These are phyloP conservation scores for Caradrina clavipalpis DNA, from an alignment of 2,888 invertebrate species.

Conservation along the genomic window DNA sequence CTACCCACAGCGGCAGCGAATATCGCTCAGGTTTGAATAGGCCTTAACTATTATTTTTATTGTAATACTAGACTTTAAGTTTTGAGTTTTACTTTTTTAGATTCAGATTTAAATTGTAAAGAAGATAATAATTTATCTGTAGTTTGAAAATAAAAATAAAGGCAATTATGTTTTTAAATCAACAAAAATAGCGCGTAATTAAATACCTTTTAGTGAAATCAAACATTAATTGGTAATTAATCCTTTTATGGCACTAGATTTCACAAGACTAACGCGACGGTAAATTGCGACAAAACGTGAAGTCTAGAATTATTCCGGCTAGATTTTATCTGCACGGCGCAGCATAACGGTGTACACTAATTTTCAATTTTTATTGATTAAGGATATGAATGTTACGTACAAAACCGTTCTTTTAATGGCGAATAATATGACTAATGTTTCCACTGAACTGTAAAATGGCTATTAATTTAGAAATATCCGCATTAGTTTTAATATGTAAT, in stretches of 20 bases:
- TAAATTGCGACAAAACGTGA: background rate
- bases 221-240: too few species aligned
- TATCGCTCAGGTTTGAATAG: too few species aligned
- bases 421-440: constrained; percentile 23
- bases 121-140: too few species aligned
- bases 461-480: constrained; percentile 26
- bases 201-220: too few species aligned
- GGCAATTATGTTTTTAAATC: too few species aligned
- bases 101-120: too few species aligned
- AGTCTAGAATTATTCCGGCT: constrained; percentile 9
- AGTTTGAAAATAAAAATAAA: too few species aligned
- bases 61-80: too few species aligned
- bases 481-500: background rate
- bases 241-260: background rate
- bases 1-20: too few species aligned
- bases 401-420: constrained; percentile 24
- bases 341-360: background rate
- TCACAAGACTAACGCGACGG: background rate
- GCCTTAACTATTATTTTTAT: too few species aligned
- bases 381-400: constrained; percentile 40
- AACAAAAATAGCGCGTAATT: too few species aligned
- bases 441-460: constrained; percentile 31
- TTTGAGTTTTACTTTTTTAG: too few species aligned
- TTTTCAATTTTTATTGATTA: constrained; percentile 19
- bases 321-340: background rate